phyloP scores from a whole-genome alignment of 2,888 invertebrate species.

The Drosophila neutralis region DNA sequence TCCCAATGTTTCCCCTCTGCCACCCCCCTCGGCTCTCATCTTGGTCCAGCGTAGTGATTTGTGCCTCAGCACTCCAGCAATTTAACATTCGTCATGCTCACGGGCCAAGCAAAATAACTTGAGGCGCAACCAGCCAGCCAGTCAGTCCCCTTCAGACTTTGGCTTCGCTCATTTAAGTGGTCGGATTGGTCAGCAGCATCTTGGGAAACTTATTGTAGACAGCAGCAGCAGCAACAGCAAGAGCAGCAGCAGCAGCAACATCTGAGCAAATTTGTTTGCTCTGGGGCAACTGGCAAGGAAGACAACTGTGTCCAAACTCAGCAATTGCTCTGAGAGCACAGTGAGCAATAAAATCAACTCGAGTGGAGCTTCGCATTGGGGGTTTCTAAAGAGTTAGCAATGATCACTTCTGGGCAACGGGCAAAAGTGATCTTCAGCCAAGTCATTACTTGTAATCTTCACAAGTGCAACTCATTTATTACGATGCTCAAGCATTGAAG shows the following conservation, averaged over 20 bases:
- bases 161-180: conserved; percentile 43
- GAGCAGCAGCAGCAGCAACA: neutral
- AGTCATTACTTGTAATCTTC: conserved; percentile 31
- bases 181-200: conserved; percentile 55
- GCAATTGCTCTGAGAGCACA: conserved; percentile 7
- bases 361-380: conserved; percentile 11
- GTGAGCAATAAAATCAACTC: neutral
- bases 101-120: conserved; percentile 62
- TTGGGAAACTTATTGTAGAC: conserved; percentile 49
- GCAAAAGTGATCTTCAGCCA: conserved; percentile 33
- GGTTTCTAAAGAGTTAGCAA: conserved; percentile 32
- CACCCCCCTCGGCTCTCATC: neutral
- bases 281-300: conserved; percentile 36
- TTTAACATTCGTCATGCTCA: conserved; percentile 78
- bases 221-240: conserved; percentile 17
- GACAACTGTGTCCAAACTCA: conserved; percentile 41
- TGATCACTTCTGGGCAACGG: conserved; percentile 23
- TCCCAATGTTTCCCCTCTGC: conserved; percentile 30
- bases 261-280: conserved; percentile 49
- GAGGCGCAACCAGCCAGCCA: conserved; percentile 35
- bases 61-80: conserved; percentile 55
- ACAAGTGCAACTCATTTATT: conserved; percentile 34
- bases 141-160: conserved; percentile 10
- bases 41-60: conserved; percentile 22
- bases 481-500: conserved; percentile 6